These are phyloP conservation scores for Neelides folsomi DNA, from an alignment of 2,888 invertebrate genomes.

Conservation along the genomic window DNA sequence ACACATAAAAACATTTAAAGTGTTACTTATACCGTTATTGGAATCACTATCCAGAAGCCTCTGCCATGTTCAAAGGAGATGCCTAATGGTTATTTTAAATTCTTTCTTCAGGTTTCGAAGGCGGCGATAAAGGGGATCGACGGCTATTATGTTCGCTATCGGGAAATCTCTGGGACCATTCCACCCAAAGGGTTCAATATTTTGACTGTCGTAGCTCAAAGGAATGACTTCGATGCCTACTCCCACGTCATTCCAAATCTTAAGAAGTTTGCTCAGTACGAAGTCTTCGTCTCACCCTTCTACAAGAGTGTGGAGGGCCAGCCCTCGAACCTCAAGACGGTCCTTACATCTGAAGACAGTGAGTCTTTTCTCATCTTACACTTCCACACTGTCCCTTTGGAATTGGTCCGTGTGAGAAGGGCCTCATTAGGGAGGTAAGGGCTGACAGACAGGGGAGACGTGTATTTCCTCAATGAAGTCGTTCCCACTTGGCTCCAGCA, in stretches of 20 bases:
- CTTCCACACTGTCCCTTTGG: neutral
- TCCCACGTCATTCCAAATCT: slow-evolving; percentile 64
- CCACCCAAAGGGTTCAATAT: slow-evolving; percentile 48
- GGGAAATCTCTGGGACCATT: slow-evolving; percentile 47
- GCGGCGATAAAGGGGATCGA: slow-evolving; percentile 47
- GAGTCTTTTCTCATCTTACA: slow-evolving; percentile 27
- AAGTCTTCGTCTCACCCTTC: slow-evolving; percentile 83
- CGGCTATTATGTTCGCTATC: slow-evolving; percentile 56
- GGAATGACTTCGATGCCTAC: slow-evolving; percentile 50
- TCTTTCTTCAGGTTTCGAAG: slow-evolving; percentile 23
- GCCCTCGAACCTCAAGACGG: slow-evolving; percentile 77
- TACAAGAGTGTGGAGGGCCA: slow-evolving; percentile 76
- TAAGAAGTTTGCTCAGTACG: slow-evolving; percentile 74
- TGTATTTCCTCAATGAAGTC: too few relatives aligned
- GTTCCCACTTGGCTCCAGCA: too few relatives aligned
- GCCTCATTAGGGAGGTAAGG: too few relatives aligned
- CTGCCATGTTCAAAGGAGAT: neutral
- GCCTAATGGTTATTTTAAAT: neutral
- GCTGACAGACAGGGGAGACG: too few relatives aligned
- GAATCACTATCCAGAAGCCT: neutral
- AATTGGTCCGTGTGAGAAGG: neutral
- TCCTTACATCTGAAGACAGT: slow-evolving; percentile 73
- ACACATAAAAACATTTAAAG: too few relatives aligned
- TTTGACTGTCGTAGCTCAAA: slow-evolving; percentile 48
- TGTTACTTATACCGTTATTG: too few relatives aligned